These are phyloP conservation scores for Pterostichus madidus DNA, from an alignment of 2,888 invertebrate species.

Conservation along the genomic window DNA sequence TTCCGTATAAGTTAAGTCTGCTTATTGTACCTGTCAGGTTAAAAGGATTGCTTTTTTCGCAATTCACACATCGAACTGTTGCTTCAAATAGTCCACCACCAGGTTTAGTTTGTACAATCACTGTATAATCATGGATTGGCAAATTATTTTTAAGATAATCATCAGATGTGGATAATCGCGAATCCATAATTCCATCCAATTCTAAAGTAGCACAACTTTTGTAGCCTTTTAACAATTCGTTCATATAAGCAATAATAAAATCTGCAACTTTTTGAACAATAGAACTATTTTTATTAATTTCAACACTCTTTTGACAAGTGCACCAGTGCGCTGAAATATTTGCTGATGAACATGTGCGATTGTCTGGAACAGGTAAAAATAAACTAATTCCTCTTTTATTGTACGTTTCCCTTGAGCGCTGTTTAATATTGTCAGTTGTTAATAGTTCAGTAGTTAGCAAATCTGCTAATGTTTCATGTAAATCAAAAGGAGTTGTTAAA, in stretches of 20 bases:
- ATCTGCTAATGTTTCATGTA: slow-evolving; percentile 89
- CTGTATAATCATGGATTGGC: slow-evolving; percentile 81
- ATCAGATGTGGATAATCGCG: slow-evolving; percentile 81
- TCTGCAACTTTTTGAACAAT: slow-evolving; percentile 81
- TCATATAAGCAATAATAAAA: slow-evolving; percentile 83
- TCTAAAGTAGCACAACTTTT: slow-evolving; percentile 83
- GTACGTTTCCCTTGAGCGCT: slow-evolving; percentile 69
- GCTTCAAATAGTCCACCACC: slow-evolving; percentile 89
- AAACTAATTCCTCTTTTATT: slow-evolving; percentile 84
- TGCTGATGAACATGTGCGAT: slow-evolving; percentile 88
- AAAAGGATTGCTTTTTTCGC: slow-evolving; percentile 72
- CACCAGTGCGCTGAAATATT: slow-evolving; percentile 93
- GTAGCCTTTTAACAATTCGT: slow-evolving; percentile 81
- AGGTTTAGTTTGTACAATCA: slow-evolving; percentile 83
- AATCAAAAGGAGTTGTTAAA: slow-evolving; percentile 91
- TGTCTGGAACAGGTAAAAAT: slow-evolving; percentile 85
- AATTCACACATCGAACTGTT: slow-evolving; percentile 81
- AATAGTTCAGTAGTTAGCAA: slow-evolving; percentile 80
- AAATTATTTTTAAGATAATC: slow-evolving; percentile 74
- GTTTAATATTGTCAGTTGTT: slow-evolving; percentile 72
- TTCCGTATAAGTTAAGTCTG: slow-evolving; percentile 89
- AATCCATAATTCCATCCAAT: slow-evolving; percentile 83
- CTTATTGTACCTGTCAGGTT: slow-evolving; percentile 86
- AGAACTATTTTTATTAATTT: slow-evolving; percentile 79
- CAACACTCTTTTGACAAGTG: slow-evolving; percentile 86